Conservation (phyloP, 2,888 invertebrate species). For the Endomychus coccineus region DNA sequence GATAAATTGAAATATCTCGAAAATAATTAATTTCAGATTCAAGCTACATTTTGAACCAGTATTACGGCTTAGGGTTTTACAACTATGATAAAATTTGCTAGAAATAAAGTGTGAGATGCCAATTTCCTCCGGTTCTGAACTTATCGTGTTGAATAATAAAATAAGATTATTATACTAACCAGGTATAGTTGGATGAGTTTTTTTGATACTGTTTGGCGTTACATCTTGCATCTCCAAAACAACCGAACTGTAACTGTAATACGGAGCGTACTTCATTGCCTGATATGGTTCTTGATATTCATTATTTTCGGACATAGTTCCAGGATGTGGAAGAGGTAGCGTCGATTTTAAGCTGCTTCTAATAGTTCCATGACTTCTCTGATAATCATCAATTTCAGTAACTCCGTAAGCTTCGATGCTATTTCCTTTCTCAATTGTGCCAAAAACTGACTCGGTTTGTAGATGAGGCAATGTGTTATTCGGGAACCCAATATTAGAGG, state of each 20-base stretch:
- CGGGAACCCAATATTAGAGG: constrained; percentile 50
- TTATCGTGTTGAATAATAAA: no score
- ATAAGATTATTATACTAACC: constrained; percentile 1
- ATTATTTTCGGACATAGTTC: constrained; percentile 56
- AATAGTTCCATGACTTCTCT: constrained; percentile 47
- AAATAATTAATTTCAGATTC: no score
- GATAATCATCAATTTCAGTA: constrained; percentile 54
- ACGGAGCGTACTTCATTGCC: constrained; percentile 66
- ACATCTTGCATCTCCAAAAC: constrained; percentile 70
- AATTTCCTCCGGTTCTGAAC: no score
- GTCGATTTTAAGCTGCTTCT: constrained; percentile 47
- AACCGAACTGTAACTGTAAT: constrained; percentile 69
- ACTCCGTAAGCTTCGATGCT: constrained; percentile 52
- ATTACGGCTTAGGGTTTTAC: no score
- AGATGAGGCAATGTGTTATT: constrained; percentile 40
- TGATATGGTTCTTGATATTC: constrained; percentile 77
- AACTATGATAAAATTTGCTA: no score
- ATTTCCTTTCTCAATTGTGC: constrained; percentile 40
- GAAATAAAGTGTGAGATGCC: no score
- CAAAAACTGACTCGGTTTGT: constrained; percentile 49
- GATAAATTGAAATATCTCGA: no score
- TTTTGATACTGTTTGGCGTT: constrained; percentile 45
- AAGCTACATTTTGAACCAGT: no score
- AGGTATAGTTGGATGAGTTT: constrained; percentile 20
- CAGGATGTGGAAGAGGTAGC: constrained; percentile 48